Conservation (phyloP, 2,797 vertebrate species). For the Oophaga sylvatica region DNA sequence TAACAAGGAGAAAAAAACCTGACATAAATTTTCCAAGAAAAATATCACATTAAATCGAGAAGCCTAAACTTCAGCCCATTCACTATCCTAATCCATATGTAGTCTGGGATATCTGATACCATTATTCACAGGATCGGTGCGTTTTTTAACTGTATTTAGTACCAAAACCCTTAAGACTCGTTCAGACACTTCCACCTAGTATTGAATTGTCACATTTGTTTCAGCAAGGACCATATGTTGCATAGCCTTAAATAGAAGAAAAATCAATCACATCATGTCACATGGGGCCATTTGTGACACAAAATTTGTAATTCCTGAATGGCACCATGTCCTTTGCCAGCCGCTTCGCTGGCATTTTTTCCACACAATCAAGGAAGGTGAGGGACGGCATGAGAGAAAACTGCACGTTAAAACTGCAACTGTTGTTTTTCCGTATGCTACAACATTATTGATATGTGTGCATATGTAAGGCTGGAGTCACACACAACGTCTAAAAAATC, state of each 20-base stretch:
- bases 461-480: too few relatives aligned
- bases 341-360: neutral
- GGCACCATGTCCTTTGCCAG: too few relatives aligned
- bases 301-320: neutral
- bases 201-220: neutral
- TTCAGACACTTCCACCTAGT: neutral
- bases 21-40: slow-evolving; percentile 72
- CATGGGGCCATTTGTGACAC: neutral
- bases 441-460: too few relatives aligned
- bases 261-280: neutral
- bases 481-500: too few relatives aligned
- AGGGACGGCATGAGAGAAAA: neutral
- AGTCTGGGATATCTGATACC: slow-evolving; percentile 74
- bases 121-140: slow-evolving; percentile 73
- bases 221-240: neutral
- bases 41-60: slow-evolving; percentile 73
- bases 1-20: slow-evolving; percentile 63
- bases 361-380: neutral
- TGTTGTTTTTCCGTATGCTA: too few relatives aligned
- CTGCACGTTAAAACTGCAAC: neutral
- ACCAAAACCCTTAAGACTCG: slow-evolving; percentile 51
- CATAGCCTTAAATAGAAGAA: neutral
- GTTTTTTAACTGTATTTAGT: slow-evolving; percentile 68
- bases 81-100: slow-evolving; percentile 75
- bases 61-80: slow-evolving; percentile 74